Evolutionary conservation across 1,140 invertebrate species (phyloP).

Genomic region (Cotesia typhae): DNA sequence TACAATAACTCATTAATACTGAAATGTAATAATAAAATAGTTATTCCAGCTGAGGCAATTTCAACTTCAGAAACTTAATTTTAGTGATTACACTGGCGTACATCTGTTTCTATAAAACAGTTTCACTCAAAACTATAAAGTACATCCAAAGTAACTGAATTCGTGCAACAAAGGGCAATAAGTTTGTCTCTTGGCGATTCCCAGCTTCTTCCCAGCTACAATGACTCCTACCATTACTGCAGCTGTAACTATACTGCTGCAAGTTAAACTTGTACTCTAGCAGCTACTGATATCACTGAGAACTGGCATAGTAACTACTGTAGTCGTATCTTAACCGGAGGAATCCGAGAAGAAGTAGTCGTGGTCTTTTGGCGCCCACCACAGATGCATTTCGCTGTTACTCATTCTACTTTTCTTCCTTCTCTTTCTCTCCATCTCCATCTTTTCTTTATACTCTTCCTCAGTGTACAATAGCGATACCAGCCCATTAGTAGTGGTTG

Average conservation of each 20-base stretch:
- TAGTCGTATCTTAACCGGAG: conserved; percentile 20
- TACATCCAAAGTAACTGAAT: conserved; percentile 28
- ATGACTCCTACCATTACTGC: too few relatives aligned
- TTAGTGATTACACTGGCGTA: not conserved
- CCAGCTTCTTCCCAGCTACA: not conserved
- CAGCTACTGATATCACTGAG: too few relatives aligned
- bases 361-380: conserved; percentile 32
- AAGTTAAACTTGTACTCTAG: too few relatives aligned
- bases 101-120: conserved; percentile 15
- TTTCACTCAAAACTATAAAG: not conserved
- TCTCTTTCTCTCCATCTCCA: conserved; percentile 6
- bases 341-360: conserved; percentile 18
- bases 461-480: too few relatives aligned
- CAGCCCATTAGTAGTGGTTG: too few relatives aligned
- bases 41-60: too few relatives aligned
- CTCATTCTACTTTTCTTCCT: not conserved
- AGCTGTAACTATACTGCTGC: too few relatives aligned
- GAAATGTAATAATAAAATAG: too few relatives aligned
- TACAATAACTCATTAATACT: conserved; percentile 4
- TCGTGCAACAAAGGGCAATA: conserved; percentile 36
- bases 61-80: not conserved
- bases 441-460: conserved; percentile 8
- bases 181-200: conserved; percentile 28
- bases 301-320: too few relatives aligned
- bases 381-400: conserved; percentile 19